Base-by-base conservation (phyloP, 2,888 invertebrate genomes). In the Xestia c-nigrum region DNA sequence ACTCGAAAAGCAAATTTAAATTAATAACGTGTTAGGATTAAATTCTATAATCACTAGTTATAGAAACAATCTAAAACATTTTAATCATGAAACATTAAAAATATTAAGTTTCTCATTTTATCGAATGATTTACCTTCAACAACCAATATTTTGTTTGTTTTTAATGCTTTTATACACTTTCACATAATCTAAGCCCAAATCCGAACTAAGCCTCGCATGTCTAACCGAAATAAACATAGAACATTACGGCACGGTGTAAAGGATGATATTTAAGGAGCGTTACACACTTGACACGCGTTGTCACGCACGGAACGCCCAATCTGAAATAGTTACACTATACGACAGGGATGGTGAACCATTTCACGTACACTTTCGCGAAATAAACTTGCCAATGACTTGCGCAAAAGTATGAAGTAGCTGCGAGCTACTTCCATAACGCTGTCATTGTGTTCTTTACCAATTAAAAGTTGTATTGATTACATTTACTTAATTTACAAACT, bases 241-340 rank as follows among this genome's bases (percentile, higher is more conserved):
- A 83, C 46, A 83, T 87, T 89, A 87, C 85, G 74, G 47, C 46
- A 72, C 84, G 72, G 88, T 89, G 88, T 89, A 87, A 89, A 80
- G 59, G 78, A 85, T 83, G 80, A 70, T 72, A 72, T 81, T 81
- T 88, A 83, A 89, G 86, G 89, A 78, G 88, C 84, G 90, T 88
- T 90, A 90, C 89, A 91, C 90, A 91, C 90, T 89, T 89, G 91
- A 89, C 89, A 92, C 90, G 91, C 89, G 89, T 78, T 79, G 84
- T 85, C 87, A 89, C 89, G 86, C 88, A 83, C 83, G 84, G 75
- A 86, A 76, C 81, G 78, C 85, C 84, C 78, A 84, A 89, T 90
- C 85, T 89, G 84, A 86, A 89, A 87, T 88, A 89, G 84, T 85
- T 82, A 85, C 82, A 72, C 72, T 73, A 72, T 68, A 75, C 12